Conservation (phyloP, 2,797 vertebrate genomes). For the Cetoscarus ocellatus region DNA sequence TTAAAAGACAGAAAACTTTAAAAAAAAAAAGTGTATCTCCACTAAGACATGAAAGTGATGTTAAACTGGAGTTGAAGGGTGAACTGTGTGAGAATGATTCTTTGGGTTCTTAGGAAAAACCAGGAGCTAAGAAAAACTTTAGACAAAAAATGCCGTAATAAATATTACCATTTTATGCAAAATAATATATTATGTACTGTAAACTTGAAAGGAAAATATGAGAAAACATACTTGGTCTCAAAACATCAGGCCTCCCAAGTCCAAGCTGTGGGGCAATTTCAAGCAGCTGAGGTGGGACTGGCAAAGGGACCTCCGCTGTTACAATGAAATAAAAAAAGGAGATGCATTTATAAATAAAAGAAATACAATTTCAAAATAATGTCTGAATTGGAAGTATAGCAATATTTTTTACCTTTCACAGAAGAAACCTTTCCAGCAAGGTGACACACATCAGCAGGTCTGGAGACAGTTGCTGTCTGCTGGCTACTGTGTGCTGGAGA, state of each 20-base stretch:
- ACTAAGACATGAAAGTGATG: background rate
- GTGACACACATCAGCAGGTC: background rate
- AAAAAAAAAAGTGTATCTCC: background rate
- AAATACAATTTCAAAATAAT: background rate
- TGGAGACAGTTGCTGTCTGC: background rate
- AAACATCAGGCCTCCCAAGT: background rate
- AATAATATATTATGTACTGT: background rate
- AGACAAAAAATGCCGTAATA: background rate
- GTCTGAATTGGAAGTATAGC: background rate
- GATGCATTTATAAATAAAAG: too few species aligned
- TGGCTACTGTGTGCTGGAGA: background rate
- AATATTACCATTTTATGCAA: background rate
- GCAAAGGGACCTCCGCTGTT: background rate
- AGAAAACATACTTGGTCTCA: background rate
- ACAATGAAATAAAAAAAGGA: background rate
- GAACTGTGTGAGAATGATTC: background rate
- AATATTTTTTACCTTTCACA: background rate
- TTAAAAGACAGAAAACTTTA: background rate
- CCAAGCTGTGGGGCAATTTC: background rate
- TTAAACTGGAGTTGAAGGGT: background rate
- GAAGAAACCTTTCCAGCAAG: background rate
- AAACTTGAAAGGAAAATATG: background rate
- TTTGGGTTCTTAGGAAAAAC: background rate
- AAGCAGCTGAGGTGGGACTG: background rate
- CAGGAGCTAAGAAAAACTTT: background rate